Evolutionary conservation across 2,113 vertebrate genomes (phyloP).

Genomic region (Podarcis raffonei): DNA sequence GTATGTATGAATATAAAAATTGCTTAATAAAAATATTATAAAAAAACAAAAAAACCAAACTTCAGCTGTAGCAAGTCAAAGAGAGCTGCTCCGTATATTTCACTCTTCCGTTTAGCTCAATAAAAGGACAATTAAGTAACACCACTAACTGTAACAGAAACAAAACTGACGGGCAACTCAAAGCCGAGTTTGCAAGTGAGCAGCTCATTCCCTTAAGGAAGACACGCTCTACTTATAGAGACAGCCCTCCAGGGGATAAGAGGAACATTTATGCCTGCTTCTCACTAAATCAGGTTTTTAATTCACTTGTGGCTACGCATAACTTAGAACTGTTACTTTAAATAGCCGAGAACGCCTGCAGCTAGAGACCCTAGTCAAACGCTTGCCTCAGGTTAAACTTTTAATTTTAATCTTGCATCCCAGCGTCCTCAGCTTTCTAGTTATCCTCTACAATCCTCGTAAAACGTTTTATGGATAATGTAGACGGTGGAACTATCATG

Average conservation of each 20-base stretch:
- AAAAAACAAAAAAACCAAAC: too few species aligned
- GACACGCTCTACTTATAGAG: slow-evolving; percentile 26
- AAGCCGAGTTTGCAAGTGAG: neutral
- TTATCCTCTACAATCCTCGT: neutral
- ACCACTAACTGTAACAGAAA: neutral
- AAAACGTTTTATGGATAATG: neutral
- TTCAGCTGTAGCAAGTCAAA: slow-evolving; percentile 20
- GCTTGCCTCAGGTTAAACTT: neutral
- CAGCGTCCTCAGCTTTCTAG: neutral
- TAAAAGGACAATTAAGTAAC: neutral
- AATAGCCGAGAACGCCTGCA: slow-evolving; percentile 54
- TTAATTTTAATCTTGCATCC: neutral
- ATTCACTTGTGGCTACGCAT: slow-evolving; percentile 16
- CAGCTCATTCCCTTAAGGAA: slow-evolving; percentile 19
- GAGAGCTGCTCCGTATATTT: neutral
- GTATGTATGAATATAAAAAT: too few species aligned
- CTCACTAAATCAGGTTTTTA: neutral
- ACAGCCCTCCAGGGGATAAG: slow-evolving; percentile 15
- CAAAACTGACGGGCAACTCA: neutral
- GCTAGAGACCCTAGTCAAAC: slow-evolving; percentile 30
- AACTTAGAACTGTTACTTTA: slow-evolving; percentile 60
- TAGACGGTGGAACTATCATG: neutral
- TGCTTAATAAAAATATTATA: too few species aligned
- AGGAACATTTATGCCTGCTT: slow-evolving; percentile 15
- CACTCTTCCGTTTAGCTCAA: neutral